Percentiles rank a stretch among this genome's conserved stretches.
These are phyloP conservation scores for Pocillopora verrucosa DNA, from an alignment of 64 coral and sea anemone genomes.

Conservation along the genomic window DNA sequence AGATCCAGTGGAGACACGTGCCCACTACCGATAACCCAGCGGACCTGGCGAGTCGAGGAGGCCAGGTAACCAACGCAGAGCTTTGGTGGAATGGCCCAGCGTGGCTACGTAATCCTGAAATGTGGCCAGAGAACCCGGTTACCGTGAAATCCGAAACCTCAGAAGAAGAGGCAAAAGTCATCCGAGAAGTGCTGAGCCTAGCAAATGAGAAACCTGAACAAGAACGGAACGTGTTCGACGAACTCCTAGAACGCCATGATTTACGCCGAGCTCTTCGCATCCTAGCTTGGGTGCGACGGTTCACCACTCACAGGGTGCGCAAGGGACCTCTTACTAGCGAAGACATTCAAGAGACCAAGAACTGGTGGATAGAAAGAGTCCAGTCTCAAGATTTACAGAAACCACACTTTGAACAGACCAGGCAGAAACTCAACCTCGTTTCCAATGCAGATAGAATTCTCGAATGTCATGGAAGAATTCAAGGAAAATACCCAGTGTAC, in stretches of 20 bases:
- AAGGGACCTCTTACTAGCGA: constrained; percentile 21
- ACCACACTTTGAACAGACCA: constrained; percentile 4
- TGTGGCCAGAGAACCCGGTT: constrained; percentile 55
- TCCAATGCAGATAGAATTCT: constrained; percentile 1
- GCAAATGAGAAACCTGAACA: neutral
- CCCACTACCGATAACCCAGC: too few species aligned
- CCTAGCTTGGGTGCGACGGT: constrained; percentile 12
- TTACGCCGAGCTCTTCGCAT: neutral
- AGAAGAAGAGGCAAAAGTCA: constrained; percentile 31
- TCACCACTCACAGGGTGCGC: neutral
- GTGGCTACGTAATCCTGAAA: neutral
- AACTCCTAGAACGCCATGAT: neutral
- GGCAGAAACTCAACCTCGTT: constrained; percentile 2
- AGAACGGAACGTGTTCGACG: constrained; percentile 7
- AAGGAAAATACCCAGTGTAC: constrained; percentile 31
- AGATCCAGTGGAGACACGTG: too few species aligned
- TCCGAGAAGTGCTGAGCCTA: constrained; percentile 28
- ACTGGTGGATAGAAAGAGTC: constrained; percentile 47
- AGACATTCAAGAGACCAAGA: neutral
- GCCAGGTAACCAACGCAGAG: too few species aligned
- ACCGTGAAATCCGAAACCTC: constrained; percentile 3
- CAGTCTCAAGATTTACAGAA: constrained; percentile 16
- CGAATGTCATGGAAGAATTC: constrained; percentile 42
- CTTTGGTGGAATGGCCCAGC: constrained; percentile 2
- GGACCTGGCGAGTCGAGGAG: too few species aligned